Evolutionary conservation across 2,797 vertebrate species (phyloP), one percentile per base, ranked within the genome.

Genomic region (Acanthurus lineatus): DNA sequence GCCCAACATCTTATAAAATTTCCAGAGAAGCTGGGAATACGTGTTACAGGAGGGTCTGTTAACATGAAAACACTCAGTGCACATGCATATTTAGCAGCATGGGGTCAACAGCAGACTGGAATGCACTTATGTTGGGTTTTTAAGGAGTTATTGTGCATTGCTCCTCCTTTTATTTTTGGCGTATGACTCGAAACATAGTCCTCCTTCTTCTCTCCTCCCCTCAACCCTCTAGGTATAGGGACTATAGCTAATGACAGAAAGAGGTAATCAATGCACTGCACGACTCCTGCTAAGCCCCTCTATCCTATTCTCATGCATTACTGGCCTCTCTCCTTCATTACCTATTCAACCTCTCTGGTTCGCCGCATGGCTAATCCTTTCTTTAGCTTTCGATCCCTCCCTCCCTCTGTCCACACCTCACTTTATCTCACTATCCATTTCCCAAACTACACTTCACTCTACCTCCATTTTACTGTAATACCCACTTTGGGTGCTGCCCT

Each of bases 251-350:
- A 91, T 93, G 90, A 89, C 77, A 89, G 80, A 89, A 80, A 79
- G 86, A 86, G 81, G 89, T 89, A 92, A 92, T 92, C 90, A 91
- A 93, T 94, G 91, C 89, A 78, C 75, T 78, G 89, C 91, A 93
- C 88, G 84, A 80, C 88, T 90, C 70, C 85, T 67, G 77, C 81
- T 91, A 93, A 92, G 91, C 89, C 83, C 85, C 68, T 77, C 83
- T 67, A 77, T 88, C 87, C 87, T 83, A 91, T 88, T 93, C 90
- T 86, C 88, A 93, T 93, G 90, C 88, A 92, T 91, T 92, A 86
- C 89, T 85, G 82, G 82, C 73, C 76, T 53, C 76, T 87, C 84
- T 90, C 86, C 89, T 86, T 91, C 86, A 93, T 93, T 89, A 86
- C 89, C 86, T 82, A 90, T 91, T 90, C 88, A 92, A 83, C 82